Percentiles rank a stretch among this genome's conserved stretches.
phyloP scores from a whole-genome alignment of 1,140 invertebrate species.

The Dreissena polymorpha region DNA sequence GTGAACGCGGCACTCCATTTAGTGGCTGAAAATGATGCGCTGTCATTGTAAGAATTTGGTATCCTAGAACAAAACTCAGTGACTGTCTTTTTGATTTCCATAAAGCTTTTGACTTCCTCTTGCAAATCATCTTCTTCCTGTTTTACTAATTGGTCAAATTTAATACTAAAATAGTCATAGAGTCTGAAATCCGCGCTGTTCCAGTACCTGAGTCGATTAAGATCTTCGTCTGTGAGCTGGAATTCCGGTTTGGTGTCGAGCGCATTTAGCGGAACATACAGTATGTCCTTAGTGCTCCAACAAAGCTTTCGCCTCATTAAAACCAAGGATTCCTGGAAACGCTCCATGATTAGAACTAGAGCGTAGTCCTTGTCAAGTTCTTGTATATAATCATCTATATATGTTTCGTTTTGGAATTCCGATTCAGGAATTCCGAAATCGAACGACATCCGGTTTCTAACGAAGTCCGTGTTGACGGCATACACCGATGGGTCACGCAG shows the following conservation, averaged over 20 bases:
- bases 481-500: conserved; percentile 36
- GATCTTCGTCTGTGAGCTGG: conserved; percentile 52
- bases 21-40: neutral
- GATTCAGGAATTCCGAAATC: conserved; percentile 65
- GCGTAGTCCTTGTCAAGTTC: conserved; percentile 66
- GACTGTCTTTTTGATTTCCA: conserved; percentile 53
- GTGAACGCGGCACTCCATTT: conserved; percentile 63
- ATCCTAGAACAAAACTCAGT: conserved; percentile 54
- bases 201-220: conserved; percentile 54
- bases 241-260: conserved; percentile 54
- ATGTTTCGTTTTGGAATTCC: conserved; percentile 53
- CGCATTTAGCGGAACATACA: conserved; percentile 70
- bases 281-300: conserved; percentile 72
- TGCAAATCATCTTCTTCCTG: conserved; percentile 56
- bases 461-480: conserved; percentile 45
- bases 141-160: conserved; percentile 57
- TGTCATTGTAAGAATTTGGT: neutral
- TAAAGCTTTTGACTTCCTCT: conserved; percentile 66
- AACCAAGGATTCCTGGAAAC: conserved; percentile 73
- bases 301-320: conserved; percentile 69
- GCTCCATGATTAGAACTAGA: conserved; percentile 72
- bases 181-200: conserved; percentile 66
- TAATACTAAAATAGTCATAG: conserved; percentile 63
- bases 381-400: conserved; percentile 59
- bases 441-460: conserved; percentile 68